Conservation (phyloP, 2,113 vertebrate species). For the Corydoras maculifer region DNA sequence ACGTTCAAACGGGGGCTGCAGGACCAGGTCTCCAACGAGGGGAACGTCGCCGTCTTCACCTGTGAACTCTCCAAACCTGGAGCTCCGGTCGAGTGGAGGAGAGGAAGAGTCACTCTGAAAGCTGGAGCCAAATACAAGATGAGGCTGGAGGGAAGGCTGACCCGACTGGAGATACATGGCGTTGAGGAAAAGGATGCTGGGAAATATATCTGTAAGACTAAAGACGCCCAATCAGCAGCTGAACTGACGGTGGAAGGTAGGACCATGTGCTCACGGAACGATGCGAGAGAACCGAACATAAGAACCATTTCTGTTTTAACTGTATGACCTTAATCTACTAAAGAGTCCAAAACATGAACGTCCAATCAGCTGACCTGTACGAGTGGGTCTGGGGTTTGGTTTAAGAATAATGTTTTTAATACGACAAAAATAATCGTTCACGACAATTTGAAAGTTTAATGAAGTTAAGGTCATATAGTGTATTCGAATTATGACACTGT, state of each 20-base stretch:
- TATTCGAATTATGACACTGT: too few relatives aligned
- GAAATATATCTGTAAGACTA: slow-evolving; percentile 57
- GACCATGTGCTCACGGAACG: background rate
- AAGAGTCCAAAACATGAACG: too few relatives aligned
- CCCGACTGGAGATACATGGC: slow-evolving; percentile 59
- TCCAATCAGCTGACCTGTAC: too few relatives aligned
- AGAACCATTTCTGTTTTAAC: too few relatives aligned
- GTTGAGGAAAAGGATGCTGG: slow-evolving; percentile 65
- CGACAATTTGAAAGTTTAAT: too few relatives aligned
- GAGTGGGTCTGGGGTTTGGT: too few relatives aligned
- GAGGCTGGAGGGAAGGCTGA: slow-evolving; percentile 59
- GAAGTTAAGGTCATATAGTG: too few relatives aligned
- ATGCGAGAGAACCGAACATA: too few relatives aligned
- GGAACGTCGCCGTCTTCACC: slow-evolving; percentile 62
- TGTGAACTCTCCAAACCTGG: slow-evolving; percentile 72
- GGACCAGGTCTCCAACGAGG: slow-evolving; percentile 73
- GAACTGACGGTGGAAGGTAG: slow-evolving; percentile 62
- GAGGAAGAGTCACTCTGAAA: slow-evolving; percentile 65
- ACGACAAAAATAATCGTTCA: too few relatives aligned
- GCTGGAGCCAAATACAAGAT: slow-evolving; percentile 63
- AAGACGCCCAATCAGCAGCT: slow-evolving; percentile 57
- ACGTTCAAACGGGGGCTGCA: slow-evolving; percentile 72
- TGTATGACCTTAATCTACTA: too few relatives aligned
- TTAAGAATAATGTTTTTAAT: too few relatives aligned
- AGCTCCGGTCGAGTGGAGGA: slow-evolving; percentile 72